Conservation (phyloP, 2,888 invertebrate species). For the Oscheius onirici region DNA sequence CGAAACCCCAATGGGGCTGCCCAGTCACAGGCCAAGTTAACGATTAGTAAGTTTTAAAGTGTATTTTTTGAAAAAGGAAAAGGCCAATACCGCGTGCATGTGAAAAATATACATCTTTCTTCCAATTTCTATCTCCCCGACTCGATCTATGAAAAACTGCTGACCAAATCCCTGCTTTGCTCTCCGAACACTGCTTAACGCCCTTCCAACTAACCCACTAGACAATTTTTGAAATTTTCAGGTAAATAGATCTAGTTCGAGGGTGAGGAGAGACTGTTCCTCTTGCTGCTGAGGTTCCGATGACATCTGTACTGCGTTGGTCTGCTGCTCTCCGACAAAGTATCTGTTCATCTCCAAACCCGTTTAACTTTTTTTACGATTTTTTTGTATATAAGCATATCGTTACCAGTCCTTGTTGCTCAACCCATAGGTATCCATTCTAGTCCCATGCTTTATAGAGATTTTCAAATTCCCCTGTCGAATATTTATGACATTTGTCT, state of each 20-base stretch:
- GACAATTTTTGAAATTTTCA: slow-evolving; percentile 6
- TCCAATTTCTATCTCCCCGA: slow-evolving; percentile 17
- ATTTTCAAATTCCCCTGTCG: background rate
- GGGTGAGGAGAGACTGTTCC: background rate
- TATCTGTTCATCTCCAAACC: background rate
- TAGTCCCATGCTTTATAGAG: slow-evolving; percentile 19
- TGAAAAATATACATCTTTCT: background rate
- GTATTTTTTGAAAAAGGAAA: background rate
- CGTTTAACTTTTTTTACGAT: background rate
- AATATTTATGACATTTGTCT: slow-evolving; percentile 20
- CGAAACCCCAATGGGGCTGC: slow-evolving; percentile 68
- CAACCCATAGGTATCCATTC: slow-evolving; percentile 14
- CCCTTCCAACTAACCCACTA: slow-evolving; percentile 23
- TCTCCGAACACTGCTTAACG: slow-evolving; percentile 20
- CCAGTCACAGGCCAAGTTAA: slow-evolving; percentile 67
- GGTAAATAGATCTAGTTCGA: slow-evolving; percentile 20
- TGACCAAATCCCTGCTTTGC: slow-evolving; percentile 23
- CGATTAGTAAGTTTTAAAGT: slow-evolving; percentile 38
- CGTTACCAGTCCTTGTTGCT: slow-evolving; percentile 25
- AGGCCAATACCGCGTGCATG: slow-evolving; percentile 25
- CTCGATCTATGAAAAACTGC: slow-evolving; percentile 14
- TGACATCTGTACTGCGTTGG: background rate
- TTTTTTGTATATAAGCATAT: slow-evolving; percentile 32
- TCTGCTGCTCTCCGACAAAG: slow-evolving; percentile 4
- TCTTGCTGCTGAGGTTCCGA: slow-evolving; percentile 5